These are phyloP conservation scores for Caenorhabditis afra DNA, from an alignment of 2,888 invertebrate species.

Conservation along the genomic window DNA sequence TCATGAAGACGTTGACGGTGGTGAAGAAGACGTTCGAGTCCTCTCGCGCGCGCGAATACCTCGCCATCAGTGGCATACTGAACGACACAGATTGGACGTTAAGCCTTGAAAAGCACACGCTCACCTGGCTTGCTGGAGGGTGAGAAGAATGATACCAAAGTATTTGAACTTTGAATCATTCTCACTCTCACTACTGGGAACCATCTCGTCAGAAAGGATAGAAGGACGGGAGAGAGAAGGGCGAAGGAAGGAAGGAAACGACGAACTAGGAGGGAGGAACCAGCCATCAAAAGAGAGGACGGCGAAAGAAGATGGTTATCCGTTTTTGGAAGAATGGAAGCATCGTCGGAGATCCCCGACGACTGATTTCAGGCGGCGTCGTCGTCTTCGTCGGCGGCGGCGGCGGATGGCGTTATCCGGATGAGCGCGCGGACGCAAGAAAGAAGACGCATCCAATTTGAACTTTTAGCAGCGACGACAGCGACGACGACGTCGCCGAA, in stretches of 20 bases:
- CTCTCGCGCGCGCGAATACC: slow-evolving; percentile 74
- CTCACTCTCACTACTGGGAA: slow-evolving; percentile 29
- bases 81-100: slow-evolving; percentile 17
- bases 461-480: too few species aligned
- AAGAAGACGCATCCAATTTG: too few species aligned
- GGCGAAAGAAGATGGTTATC: neutral
- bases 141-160: slow-evolving; percentile 72
- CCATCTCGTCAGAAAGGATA: slow-evolving; percentile 20
- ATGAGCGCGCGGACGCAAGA: too few species aligned
- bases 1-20: slow-evolving; percentile 79
- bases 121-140: slow-evolving; percentile 77
- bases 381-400: neutral
- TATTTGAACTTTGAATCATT: slow-evolving; percentile 72
- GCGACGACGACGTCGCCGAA: too few species aligned
- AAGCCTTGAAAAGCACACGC: neutral
- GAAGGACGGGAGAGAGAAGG: slow-evolving; percentile 11
- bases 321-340: neutral
- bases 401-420: neutral
- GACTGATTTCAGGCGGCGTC: neutral
- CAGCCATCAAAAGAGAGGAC: neutral
- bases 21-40: slow-evolving; percentile 75
- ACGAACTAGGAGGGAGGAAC: neutral
- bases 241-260: slow-evolving; percentile 5
- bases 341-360: neutral
- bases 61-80: slow-evolving; percentile 79